Conservation (phyloP, 1,140 invertebrate species). For the Musca domestica region DNA sequence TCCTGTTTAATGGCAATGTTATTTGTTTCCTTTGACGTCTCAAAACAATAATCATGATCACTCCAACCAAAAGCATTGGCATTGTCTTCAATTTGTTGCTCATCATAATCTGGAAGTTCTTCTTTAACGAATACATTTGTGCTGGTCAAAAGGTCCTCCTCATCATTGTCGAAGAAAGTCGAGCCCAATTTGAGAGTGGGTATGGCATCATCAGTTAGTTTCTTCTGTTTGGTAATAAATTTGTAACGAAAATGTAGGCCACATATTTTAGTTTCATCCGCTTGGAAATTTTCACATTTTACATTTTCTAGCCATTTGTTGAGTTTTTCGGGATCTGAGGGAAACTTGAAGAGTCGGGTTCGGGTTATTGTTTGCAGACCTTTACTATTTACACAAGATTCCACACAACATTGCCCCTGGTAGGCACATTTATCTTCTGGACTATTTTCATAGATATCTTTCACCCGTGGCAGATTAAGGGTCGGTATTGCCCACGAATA, state of each 20-base stretch:
- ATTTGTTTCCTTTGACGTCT: slow-evolving; percentile 41
- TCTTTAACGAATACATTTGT: too few species aligned
- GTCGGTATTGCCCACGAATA: slow-evolving; percentile 19
- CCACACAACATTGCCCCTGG: slow-evolving; percentile 37
- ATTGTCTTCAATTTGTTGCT: too few species aligned
- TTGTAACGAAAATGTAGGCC: slow-evolving; percentile 28
- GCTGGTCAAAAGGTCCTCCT: too few species aligned
- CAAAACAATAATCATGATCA: slow-evolving; percentile 21
- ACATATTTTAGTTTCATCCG: slow-evolving; percentile 36
- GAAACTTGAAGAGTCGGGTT: slow-evolving; percentile 37
- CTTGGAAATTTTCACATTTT: slow-evolving; percentile 30
- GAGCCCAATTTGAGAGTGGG: background rate
- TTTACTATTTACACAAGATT: slow-evolving; percentile 36
- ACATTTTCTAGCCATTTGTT: slow-evolving; percentile 48
- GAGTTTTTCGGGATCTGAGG: slow-evolving; percentile 36
- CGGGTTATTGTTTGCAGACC: slow-evolving; percentile 25
- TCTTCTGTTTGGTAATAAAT: background rate
- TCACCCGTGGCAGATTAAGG: slow-evolving; percentile 13
- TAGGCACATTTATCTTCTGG: background rate
- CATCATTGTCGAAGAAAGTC: background rate
- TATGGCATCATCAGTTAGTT: background rate
- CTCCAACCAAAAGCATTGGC: too few species aligned
- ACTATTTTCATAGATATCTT: slow-evolving; percentile 2
- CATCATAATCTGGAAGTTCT: too few species aligned
- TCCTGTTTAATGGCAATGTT: slow-evolving; percentile 43